Conservation (phyloP, 2,113 vertebrate genomes). For the Onychostoma macrolepis region DNA sequence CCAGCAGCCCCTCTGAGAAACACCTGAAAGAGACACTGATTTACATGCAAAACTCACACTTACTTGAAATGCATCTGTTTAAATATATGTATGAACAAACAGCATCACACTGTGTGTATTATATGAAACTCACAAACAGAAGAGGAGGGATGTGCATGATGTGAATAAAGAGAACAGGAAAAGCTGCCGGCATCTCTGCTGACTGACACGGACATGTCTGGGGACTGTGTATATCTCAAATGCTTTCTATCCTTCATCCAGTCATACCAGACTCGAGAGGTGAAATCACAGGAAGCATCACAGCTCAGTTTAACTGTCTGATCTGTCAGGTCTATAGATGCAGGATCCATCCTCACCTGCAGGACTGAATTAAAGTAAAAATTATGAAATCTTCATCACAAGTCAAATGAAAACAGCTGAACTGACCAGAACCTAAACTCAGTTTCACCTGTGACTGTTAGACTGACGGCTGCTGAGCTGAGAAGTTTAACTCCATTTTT, state of each 20-base stretch:
- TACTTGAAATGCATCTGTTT: too few species aligned
- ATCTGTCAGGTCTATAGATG: background rate
- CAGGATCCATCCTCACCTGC: background rate
- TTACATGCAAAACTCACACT: background rate
- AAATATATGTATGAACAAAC: background rate
- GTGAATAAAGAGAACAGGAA: background rate
- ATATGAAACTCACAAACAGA: constrained; percentile 11
- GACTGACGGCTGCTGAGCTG: constrained; percentile 7
- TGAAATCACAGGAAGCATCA: background rate
- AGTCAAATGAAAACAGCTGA: too few species aligned
- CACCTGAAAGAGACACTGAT: background rate
- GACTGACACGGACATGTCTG: background rate
- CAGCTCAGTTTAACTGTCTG: constrained; percentile 7
- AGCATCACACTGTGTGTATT: too few species aligned
- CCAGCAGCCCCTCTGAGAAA: background rate
- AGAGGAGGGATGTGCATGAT: background rate
- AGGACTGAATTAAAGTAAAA: background rate
- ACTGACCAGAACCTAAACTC: background rate
- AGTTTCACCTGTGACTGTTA: constrained; percentile 48
- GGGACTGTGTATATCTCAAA: fast-evolving
- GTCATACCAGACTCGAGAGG: fast-evolving
- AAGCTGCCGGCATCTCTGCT: background rate
- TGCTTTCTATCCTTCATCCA: background rate
- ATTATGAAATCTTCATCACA: too few species aligned
- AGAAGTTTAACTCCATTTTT: constrained; percentile 17